Percentiles rank a stretch among this genome's conserved stretches.
Conservation (phyloP, 2,888 invertebrate genomes). For the Dolichomitus sp. region DNA sequence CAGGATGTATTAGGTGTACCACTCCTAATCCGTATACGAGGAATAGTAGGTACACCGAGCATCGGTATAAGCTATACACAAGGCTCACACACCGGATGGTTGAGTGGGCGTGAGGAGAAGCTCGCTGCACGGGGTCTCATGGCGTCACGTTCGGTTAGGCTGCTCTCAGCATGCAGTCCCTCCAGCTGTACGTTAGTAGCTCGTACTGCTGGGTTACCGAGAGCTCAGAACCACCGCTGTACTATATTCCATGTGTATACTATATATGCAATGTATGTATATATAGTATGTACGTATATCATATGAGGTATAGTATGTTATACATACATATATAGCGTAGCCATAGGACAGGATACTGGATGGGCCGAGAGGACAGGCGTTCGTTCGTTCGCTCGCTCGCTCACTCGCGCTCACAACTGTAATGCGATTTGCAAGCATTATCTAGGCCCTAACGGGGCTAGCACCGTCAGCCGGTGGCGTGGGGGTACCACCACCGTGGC, state of each 20-base stretch:
- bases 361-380: constrained; percentile 52
- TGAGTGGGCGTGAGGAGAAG: constrained; percentile 32
- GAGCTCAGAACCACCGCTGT: constrained; percentile 26
- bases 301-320: constrained; percentile 30
- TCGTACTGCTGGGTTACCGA: constrained; percentile 32
- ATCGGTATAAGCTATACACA: constrained; percentile 31
- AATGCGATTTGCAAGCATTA: constrained; percentile 86
- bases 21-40: constrained; percentile 39
- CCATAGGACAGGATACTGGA: constrained; percentile 31
- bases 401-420: constrained; percentile 71
- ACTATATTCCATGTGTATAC: constrained; percentile 22
- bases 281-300: background rate
- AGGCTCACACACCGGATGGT: background rate
- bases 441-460: constrained; percentile 79
- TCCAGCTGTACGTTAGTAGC: constrained; percentile 39
- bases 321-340: constrained; percentile 20
- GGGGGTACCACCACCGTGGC: constrained; percentile 30
- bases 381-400: constrained; percentile 25
- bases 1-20: constrained; percentile 50
- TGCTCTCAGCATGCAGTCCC: constrained; percentile 50
- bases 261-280: background rate
- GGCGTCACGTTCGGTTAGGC: constrained; percentile 68
- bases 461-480: constrained; percentile 36
- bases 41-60: constrained; percentile 34
- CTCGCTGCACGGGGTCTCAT: constrained; percentile 40